Evolutionary conservation across 1,140 invertebrate species (phyloP).

Genomic region (Papilio polytes): DNA sequence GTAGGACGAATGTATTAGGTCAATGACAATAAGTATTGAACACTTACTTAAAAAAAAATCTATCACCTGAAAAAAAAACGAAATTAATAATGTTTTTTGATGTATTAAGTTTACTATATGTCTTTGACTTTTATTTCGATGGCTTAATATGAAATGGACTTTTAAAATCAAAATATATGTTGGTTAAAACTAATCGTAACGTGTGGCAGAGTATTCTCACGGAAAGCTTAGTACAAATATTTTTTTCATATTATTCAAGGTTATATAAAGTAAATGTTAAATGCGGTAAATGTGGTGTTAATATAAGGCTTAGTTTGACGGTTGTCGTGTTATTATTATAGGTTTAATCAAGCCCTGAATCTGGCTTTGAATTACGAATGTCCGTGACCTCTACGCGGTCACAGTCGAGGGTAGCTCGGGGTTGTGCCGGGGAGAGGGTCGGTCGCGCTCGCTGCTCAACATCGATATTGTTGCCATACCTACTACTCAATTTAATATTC

Average conservation of each 20-base stretch:
- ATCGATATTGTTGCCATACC: constrained; percentile 27
- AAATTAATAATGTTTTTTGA: too few relatives aligned
- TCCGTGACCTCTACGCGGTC: constrained; percentile 74
- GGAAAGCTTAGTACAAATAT: too few relatives aligned
- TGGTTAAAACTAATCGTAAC: too few relatives aligned
- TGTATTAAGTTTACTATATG: too few relatives aligned
- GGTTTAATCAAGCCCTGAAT: constrained; percentile 24
- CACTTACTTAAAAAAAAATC: too few relatives aligned
- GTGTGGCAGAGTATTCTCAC: too few relatives aligned
- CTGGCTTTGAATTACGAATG: constrained; percentile 42
- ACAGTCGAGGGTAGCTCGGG: constrained; percentile 53
- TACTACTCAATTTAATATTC: not conserved
- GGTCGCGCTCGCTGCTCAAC: not conserved
- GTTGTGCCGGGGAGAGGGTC: constrained; percentile 3
- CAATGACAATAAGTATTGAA: not conserved
- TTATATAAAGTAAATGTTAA: not conserved
- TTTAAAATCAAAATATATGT: too few relatives aligned
- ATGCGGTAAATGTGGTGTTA: not conserved
- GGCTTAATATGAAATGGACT: too few relatives aligned
- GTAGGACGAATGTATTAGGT: not conserved
- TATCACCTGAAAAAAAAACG: too few relatives aligned
- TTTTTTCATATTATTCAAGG: too few relatives aligned
- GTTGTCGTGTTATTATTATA: not conserved
- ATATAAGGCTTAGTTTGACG: not conserved
- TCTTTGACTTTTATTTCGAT: too few relatives aligned